A percentile compares a stretch with the other conserved stretches of the same genome.
phyloP scores from a whole-genome alignment of 1,140 invertebrate genomes.

The Aphelenchoides besseyi region DNA sequence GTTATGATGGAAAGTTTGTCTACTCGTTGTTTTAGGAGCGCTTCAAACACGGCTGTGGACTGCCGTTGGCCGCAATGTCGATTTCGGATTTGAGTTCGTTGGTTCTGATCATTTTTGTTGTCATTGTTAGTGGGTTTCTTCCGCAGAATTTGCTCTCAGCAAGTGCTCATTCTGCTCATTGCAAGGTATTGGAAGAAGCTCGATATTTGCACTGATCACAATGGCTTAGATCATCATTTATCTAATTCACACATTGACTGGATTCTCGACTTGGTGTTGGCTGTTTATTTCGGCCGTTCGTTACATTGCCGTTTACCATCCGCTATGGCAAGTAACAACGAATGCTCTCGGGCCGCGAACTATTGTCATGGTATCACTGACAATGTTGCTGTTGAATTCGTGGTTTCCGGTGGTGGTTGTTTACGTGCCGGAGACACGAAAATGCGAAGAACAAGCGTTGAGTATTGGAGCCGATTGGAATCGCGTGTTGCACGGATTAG shows the following conservation, averaged over 20 bases:
- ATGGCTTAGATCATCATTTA: conserved; percentile 37
- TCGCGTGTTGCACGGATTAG: conserved; percentile 31
- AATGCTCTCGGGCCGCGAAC: conserved; percentile 31
- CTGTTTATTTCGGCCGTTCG: conserved; percentile 43
- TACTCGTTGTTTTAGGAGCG: conserved; percentile 31
- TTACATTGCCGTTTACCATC: conserved; percentile 47
- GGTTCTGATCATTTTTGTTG: conserved; percentile 31
- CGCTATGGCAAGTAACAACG: conserved; percentile 41
- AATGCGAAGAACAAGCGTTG: conserved; percentile 24
- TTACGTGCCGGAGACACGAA: background rate
- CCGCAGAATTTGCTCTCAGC: conserved; percentile 21
- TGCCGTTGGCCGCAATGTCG: conserved; percentile 44
- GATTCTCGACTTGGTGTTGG: conserved; percentile 47
- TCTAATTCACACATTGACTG: conserved; percentile 45
- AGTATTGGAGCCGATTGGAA: conserved; percentile 28
- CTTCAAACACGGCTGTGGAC: conserved; percentile 41
- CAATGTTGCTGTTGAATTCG: conserved; percentile 27
- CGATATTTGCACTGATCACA: no score
- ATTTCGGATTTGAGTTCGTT: conserved; percentile 38
- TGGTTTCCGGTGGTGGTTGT: conserved; percentile 37
- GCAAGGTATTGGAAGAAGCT: no score
- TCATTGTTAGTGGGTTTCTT: conserved; percentile 36
- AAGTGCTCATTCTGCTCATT: conserved; percentile 24
- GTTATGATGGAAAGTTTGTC: background rate
- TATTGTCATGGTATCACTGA: conserved; percentile 28